These are phyloP conservation scores for Cuculus canorus DNA, from an alignment of 2,797 vertebrate genomes.

Conservation along the genomic window DNA sequence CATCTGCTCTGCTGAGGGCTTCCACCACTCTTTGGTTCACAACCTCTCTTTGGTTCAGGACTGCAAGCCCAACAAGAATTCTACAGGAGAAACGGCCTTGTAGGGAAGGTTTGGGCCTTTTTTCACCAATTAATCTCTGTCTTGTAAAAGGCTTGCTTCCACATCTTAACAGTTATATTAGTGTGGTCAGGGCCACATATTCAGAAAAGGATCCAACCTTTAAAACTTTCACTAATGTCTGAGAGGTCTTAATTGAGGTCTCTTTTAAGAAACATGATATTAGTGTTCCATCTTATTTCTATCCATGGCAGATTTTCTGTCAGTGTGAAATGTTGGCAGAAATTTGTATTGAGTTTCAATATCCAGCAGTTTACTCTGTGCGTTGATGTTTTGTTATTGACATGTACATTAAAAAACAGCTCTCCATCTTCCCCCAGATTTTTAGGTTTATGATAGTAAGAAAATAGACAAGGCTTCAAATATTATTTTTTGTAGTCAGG, in stretches of 20 bases:
- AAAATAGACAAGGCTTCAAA: not conserved
- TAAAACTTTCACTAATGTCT: not conserved
- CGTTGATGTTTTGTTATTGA: not conserved
- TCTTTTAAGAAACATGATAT: not conserved
- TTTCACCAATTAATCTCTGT: not conserved
- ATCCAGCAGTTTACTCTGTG: not conserved
- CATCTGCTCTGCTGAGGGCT: not conserved
- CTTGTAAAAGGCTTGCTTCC: not conserved
- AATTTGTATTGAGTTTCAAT: not conserved
- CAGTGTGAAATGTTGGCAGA: not conserved
- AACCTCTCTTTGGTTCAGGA: accelerated
- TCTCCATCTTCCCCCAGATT: not conserved
- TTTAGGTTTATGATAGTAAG: not conserved
- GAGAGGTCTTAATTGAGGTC: not conserved
- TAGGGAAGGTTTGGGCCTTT: not conserved
- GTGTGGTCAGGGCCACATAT: not conserved
- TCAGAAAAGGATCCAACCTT: not conserved
- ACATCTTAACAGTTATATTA: not conserved
- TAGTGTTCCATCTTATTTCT: not conserved
- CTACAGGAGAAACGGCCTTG: not conserved
- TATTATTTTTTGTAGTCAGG: not conserved
- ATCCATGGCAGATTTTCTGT: not conserved
- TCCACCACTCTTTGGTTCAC: not conserved
- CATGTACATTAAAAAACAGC: not conserved
- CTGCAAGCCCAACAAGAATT: not conserved